These are phyloP conservation scores for Abrostola triplasia DNA, from an alignment of 2,888 invertebrate species.

Conservation along the genomic window DNA sequence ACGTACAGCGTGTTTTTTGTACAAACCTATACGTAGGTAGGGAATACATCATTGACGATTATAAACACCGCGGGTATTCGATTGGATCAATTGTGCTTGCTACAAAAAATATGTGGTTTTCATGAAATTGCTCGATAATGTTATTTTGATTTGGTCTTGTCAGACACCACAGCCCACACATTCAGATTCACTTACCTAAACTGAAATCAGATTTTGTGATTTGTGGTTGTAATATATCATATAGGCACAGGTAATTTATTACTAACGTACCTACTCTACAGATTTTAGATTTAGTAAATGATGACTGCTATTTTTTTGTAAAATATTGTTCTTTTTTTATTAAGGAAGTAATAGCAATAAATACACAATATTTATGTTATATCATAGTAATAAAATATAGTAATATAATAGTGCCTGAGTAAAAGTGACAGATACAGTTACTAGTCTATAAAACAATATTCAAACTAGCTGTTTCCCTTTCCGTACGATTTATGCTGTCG, in stretches of 20 bases:
- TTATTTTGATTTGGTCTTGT: conserved; percentile 29
- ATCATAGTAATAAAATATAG: no score
- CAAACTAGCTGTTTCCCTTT: no score
- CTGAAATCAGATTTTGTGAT: conserved; percentile 38
- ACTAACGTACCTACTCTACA: conserved; percentile 7
- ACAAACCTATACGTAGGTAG: background rate
- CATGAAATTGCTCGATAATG: conserved; percentile 26
- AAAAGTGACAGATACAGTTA: no score
- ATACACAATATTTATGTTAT: no score
- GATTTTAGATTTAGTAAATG: conserved; percentile 13
- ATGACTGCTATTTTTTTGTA: background rate
- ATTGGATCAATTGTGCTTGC: background rate
- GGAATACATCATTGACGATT: background rate
- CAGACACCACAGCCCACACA: conserved; percentile 42
- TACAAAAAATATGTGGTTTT: conserved; percentile 30
- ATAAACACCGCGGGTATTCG: conserved; percentile 4
- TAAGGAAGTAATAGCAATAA: no score
- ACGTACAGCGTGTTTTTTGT: background rate
- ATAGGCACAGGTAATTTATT: conserved; percentile 22
- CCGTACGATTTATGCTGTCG: no score
- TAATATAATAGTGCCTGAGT: no score
- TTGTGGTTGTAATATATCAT: conserved; percentile 36
- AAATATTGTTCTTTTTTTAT: no score
- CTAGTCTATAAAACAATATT: no score
- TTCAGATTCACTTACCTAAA: conserved; percentile 22